Evolutionary conservation across 92 coral and sea anemone species (phyloP).

Genomic region (Zoanthus sociatus): DNA sequence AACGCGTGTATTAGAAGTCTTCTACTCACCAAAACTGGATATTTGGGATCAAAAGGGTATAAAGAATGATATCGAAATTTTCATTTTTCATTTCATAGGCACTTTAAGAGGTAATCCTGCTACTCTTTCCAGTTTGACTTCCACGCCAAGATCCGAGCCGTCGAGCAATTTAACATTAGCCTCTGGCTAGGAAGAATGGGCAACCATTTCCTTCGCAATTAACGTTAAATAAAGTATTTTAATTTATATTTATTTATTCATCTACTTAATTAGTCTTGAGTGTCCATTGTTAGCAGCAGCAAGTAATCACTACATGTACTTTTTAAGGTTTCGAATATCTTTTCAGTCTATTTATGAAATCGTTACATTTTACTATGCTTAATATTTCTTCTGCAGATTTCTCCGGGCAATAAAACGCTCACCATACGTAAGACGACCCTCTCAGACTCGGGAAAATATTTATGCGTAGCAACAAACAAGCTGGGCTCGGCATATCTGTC

Average conservation of each 20-base stretch:
- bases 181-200: no score
- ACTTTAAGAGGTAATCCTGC: neutral
- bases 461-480: conserved; percentile 59
- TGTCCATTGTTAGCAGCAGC: neutral
- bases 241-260: no score
- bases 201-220: no score
- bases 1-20: no score
- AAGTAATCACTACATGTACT: neutral
- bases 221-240: no score
- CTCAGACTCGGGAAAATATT: conserved; percentile 61
- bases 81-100: no score
- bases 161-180: no score
- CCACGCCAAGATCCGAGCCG: no score
- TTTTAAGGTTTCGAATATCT: neutral
- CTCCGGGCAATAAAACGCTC: neutral
- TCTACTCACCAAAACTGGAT: no score
- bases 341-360: neutral
- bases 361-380: neutral
- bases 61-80: no score
- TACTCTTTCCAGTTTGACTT: no score
- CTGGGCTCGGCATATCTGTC: neutral
- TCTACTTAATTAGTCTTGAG: neutral
- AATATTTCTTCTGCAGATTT: neutral
- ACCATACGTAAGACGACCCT: neutral
- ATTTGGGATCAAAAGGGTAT: no score